Conservation (phyloP, 2,797 vertebrate genomes). For the Paguma larvata region DNA sequence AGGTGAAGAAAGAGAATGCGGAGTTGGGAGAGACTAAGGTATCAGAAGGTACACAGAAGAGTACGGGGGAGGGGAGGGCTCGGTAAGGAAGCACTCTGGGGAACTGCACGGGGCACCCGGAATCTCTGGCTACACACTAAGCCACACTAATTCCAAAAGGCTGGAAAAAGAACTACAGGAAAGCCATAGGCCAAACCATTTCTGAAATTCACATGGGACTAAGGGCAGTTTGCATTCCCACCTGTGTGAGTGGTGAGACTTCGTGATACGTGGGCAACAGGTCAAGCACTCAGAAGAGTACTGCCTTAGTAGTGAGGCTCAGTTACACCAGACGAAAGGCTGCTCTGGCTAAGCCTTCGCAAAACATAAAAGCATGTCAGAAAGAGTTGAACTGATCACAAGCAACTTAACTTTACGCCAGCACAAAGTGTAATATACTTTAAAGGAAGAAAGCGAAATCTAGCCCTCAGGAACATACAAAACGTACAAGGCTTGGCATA, state of each 20-base stretch:
- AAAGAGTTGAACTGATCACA: background rate
- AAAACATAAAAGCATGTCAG: background rate
- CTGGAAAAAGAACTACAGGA: background rate
- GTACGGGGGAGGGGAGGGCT: background rate
- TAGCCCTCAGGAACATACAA: background rate
- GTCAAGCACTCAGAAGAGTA: background rate
- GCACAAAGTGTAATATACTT: conserved; percentile 3
- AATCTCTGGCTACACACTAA: background rate
- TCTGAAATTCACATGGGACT: background rate
- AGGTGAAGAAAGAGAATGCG: background rate
- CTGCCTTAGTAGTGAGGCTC: background rate
- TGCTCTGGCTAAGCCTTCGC: background rate
- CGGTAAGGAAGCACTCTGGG: background rate
- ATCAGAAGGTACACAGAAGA: background rate
- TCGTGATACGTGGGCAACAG: background rate
- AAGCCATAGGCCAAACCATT: conserved; percentile 9
- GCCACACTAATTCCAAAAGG: background rate
- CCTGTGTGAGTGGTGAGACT: background rate
- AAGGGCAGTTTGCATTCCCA: background rate
- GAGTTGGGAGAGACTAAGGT: background rate
- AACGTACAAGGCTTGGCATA: background rate
- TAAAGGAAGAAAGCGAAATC: conserved; percentile 44
- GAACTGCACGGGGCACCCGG: background rate
- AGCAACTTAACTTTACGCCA: background rate
- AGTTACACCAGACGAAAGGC: background rate